A percentile compares a stretch with the other conserved stretches of the same genome.
Evolutionary conservation across 2,797 vertebrate species (phyloP).

Genomic region (Acrossocheilus fasciatus): DNA sequence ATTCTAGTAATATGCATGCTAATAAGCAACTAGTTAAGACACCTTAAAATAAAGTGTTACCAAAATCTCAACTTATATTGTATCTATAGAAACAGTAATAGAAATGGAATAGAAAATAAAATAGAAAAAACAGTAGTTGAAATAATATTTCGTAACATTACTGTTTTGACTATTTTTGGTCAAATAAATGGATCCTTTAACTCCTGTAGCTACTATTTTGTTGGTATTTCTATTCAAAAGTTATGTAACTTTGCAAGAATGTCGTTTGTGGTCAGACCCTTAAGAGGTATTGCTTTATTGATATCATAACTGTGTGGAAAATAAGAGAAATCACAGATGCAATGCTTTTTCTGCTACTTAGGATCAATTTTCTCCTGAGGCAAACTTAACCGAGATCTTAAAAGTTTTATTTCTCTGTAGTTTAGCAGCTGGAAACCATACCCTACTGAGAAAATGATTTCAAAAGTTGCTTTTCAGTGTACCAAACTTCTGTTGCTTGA

Average conservation of each 20-base stretch:
- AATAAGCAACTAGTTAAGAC: no score
- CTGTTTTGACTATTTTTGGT: no score
- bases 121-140: not conserved
- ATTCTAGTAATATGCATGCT: no score
- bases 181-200: no score
- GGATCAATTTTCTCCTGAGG: not conserved
- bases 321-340: constrained; percentile 21
- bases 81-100: not conserved
- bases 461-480: not conserved
- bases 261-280: constrained; percentile 12
- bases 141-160: no score
- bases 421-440: constrained; percentile 1
- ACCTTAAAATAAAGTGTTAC: no score
- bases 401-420: not conserved
- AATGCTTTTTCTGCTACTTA: constrained; percentile 3
- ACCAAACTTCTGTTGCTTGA: not conserved
- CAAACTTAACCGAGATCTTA: constrained; percentile 13
- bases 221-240: constrained; percentile 44
- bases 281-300: constrained; percentile 11
- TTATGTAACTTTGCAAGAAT: constrained; percentile 27
- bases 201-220: not conserved
- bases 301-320: not conserved
- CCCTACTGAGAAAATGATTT: not conserved
- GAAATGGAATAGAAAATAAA: not conserved
- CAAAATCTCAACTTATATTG: no score